Evolutionary conservation across 2,797 vertebrate species (phyloP).

Genomic region (Micropoecilia bifurca): DNA sequence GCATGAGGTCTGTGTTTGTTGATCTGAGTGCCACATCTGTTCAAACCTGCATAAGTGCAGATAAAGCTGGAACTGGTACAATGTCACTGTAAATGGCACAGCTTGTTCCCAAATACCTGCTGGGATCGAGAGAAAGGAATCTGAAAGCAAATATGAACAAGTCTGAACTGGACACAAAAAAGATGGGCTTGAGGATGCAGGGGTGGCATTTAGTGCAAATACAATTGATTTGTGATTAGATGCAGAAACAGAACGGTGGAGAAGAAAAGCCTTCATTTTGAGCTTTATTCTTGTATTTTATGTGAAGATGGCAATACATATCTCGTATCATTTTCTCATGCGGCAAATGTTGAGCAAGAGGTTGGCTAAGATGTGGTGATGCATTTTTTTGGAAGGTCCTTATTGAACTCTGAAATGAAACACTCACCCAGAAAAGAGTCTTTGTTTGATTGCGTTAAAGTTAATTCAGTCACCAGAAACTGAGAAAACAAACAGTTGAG

Average conservation of each 20-base stretch:
- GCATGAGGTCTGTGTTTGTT: neutral
- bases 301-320: neutral
- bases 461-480: neutral
- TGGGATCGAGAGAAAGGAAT: conserved; percentile 55
- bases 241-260: neutral
- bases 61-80: conserved; percentile 15
- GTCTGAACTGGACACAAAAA: conserved; percentile 35
- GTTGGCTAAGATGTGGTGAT: neutral
- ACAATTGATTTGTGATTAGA: conserved; percentile 2
- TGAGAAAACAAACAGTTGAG: neutral
- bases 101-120: conserved; percentile 53
- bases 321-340: neutral
- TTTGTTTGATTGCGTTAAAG: neutral
- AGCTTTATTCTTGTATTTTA: conserved; percentile 4
- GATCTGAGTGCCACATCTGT: neutral
- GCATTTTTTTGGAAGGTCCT: neutral
- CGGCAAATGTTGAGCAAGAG: neutral
- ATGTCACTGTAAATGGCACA: conserved; percentile 37
- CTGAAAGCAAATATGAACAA: conserved; percentile 52
- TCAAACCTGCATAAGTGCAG: conserved; percentile 1
- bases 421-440: neutral
- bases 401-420: neutral
- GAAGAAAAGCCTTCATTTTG: neutral
- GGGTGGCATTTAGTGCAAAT: conserved; percentile 4
- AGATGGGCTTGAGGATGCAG: neutral